Evolutionary conservation across 2,797 vertebrate species (phyloP), one percentile per base, ranked within the genome.

Genomic region (Sciurus carolinensis): DNA sequence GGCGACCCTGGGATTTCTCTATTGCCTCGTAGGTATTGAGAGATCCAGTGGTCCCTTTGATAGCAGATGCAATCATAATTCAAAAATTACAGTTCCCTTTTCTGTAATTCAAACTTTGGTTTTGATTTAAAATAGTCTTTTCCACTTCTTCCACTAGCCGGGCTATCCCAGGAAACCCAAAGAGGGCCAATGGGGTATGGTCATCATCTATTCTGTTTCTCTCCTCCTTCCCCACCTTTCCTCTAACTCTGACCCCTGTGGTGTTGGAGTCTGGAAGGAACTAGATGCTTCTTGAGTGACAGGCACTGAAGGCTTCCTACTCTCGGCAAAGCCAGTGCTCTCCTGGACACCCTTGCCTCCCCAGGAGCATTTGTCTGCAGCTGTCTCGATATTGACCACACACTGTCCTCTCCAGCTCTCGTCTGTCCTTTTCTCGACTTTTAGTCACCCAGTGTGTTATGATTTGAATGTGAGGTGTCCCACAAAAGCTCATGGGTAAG

Each of bases 121-220:
- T 69, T 88, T 92, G 36, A 71, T 92, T 90, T 88, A 57, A 94
- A 75, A 44, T 87, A 24, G 42, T 10, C 82, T 82, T 73, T 59
- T 83, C 20, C 33, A n/a, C 86, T 59, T 92, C 52, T 12, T 59
- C 57, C n/a, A 36, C n/a, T 76, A 82, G 67, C 64, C 30, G 33
- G 77, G 30, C 52, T 62, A 52, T 57, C 52, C 4, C 8, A 13
- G 30, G 42, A 47, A 67, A 91, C 18, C 50, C 77, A 26, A 94
- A 90, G 72, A 67, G 85, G 69, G 44, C 42, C 52, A 14, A 54
- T 3, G 1, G 12, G 42, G 18, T 69, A 30, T 54, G 50, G 26
- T 42, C 75, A 7, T 20, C 47, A 91, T 80, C 54, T 54, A 52
- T 30, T 50, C 28, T 80, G 50, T 47, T 52, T 96, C 82, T 59